Percentiles rank a stretch among this genome's conserved stretches.
phyloP scores from a whole-genome alignment of 2,888 invertebrate genomes.

The Lepidochrysops patricia region DNA sequence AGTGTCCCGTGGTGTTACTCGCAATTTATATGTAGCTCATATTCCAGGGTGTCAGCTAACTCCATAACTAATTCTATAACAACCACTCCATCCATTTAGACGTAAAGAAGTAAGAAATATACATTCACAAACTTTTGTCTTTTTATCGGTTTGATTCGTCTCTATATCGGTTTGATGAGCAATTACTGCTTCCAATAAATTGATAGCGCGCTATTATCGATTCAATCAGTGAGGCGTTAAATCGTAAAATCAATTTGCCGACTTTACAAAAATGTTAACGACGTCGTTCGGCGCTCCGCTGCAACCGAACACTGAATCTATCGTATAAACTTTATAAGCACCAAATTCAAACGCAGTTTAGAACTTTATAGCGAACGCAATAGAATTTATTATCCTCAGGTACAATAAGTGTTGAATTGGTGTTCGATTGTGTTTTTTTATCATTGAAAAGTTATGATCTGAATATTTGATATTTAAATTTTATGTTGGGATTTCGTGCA shows the following conservation, averaged over 20 bases:
- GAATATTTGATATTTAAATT: too few species aligned
- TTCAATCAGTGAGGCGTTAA: constrained; percentile 9
- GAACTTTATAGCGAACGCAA: constrained; percentile 1
- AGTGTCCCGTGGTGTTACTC: too few species aligned
- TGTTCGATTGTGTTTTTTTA: not conserved
- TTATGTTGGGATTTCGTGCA: too few species aligned
- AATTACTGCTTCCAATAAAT: not conserved
- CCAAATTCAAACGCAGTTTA: constrained; percentile 24
- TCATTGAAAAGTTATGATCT: not conserved
- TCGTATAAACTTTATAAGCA: constrained; percentile 32
- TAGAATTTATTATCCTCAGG: not conserved
- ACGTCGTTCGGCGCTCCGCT: not conserved
- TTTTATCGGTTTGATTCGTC: too few species aligned
- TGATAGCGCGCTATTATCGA: not conserved
- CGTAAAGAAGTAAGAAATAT: too few species aligned
- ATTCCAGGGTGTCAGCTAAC: too few species aligned
- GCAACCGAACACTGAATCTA: constrained; percentile 24
- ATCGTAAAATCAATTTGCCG: constrained; percentile 21
- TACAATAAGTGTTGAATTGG: not conserved
- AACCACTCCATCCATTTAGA: too few species aligned
- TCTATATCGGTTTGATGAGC: too few species aligned
- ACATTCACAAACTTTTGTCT: too few species aligned
- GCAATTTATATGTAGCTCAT: too few species aligned
- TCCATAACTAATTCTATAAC: too few species aligned
- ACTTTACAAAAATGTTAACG: constrained; percentile 17